phyloP scores from a whole-genome alignment of 2,797 vertebrate genomes.

The Muscicapa striata region DNA sequence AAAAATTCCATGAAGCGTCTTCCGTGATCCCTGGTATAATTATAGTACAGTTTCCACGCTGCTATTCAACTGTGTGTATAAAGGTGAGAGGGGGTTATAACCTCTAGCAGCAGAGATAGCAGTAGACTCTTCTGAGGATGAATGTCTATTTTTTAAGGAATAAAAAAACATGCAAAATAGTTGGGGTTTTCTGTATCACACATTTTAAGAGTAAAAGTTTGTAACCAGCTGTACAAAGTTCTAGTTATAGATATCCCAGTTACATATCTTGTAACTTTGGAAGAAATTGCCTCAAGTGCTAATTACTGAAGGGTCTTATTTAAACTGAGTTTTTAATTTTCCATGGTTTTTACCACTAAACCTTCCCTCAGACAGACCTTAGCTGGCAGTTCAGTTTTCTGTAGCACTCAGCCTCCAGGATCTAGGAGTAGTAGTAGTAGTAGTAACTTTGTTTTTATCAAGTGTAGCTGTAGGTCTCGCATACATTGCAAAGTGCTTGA shows the following conservation, averaged over 20 bases:
- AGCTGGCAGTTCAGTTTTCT: background rate
- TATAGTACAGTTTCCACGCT: background rate
- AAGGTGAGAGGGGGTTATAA: background rate
- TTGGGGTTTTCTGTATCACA: background rate
- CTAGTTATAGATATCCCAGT: background rate
- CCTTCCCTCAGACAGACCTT: background rate
- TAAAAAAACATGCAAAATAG: background rate
- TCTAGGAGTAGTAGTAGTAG: background rate
- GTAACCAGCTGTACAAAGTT: background rate
- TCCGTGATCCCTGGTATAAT: background rate
- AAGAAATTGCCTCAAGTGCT: background rate
- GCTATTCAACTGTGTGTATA: rapidly evolving
- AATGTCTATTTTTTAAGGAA: background rate
- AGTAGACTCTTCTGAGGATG: background rate
- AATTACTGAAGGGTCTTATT: background rate
- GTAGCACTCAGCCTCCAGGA: background rate
- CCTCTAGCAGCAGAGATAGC: background rate
- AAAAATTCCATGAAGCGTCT: background rate
- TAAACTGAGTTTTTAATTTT: background rate
- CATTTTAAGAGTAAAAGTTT: background rate
- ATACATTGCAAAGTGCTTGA: background rate
- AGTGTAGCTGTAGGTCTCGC: background rate
- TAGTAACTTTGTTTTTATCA: background rate
- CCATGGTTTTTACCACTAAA: background rate
- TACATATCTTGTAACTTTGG: background rate